Percentiles rank a stretch among this genome's conserved stretches.
Conservation (phyloP, 23 tunicate genomes). For the Phallusia fumigata region DNA sequence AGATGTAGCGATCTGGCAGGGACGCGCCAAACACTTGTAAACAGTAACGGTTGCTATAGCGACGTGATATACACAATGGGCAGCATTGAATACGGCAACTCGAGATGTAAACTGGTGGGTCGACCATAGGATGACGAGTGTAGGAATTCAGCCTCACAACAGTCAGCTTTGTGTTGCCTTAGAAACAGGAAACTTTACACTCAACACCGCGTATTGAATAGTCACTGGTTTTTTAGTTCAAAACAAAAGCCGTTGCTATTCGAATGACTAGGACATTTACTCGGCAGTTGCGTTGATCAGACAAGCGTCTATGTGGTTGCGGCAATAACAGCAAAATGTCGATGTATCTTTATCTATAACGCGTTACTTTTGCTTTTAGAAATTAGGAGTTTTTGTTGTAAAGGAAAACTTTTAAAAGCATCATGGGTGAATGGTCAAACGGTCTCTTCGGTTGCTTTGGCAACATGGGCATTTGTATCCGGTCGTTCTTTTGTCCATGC, state of each 20-base stretch:
- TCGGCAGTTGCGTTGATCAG: no score
- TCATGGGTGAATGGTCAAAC: background rate
- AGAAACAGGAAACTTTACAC: conserved; percentile 4
- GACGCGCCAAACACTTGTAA: background rate
- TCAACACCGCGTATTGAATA: background rate
- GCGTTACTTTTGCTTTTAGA: no score
- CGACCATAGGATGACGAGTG: background rate
- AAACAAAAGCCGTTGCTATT: no score
- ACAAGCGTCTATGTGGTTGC: no score
- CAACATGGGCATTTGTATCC: background rate
- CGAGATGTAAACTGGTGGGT: background rate
- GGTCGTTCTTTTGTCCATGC: background rate
- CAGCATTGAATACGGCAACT: background rate
- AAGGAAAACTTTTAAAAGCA: background rate
- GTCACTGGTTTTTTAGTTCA: no score
- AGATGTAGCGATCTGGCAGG: no score
- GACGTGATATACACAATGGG: background rate
- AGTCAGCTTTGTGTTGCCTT: conserved; percentile 4
- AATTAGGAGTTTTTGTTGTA: no score
- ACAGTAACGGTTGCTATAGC: background rate
- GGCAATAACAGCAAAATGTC: no score
- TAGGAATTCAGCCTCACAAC: background rate
- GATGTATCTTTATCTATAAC: no score
- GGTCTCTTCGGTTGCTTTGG: background rate
- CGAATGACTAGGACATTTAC: no score